Conservation (phyloP, 2,888 invertebrate genomes). For the Tryphoninae sp. region DNA sequence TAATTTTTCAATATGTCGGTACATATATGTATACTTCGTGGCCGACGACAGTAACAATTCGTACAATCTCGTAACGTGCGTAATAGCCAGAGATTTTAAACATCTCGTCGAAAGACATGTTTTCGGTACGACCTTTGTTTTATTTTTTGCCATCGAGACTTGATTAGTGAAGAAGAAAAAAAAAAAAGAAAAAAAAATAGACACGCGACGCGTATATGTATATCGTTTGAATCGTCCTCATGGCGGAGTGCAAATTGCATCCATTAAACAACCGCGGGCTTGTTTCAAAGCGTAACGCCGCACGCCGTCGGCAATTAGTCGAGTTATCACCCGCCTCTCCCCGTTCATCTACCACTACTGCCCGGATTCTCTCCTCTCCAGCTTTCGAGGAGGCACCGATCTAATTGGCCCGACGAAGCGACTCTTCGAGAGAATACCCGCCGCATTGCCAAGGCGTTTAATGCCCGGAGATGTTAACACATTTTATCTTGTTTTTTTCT, state of each 20-base stretch:
- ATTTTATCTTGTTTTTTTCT: not conserved
- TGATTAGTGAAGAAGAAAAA: too few relatives aligned
- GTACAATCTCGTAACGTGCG: not conserved
- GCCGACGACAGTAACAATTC: conserved; percentile 18
- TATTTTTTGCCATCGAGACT: too few relatives aligned
- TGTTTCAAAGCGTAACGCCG: conserved; percentile 7
- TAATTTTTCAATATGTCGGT: conserved; percentile 1
- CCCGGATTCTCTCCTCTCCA: not conserved
- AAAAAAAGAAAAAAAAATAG: too few relatives aligned
- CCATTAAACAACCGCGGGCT: conserved; percentile 7
- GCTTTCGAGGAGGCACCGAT: conserved; percentile 2
- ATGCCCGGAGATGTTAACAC: not conserved
- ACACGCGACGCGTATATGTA: not conserved
- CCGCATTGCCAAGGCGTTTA: not conserved
- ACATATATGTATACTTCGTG: conserved; percentile 8
- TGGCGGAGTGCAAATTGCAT: conserved; percentile 24
- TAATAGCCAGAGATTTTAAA: not conserved
- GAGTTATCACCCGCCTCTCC: not conserved
- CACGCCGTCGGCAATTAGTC: conserved; percentile 22
- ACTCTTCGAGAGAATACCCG: conserved; percentile 11
- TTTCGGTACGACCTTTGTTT: too few relatives aligned
- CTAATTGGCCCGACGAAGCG: conserved; percentile 42
- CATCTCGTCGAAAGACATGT: too few relatives aligned
- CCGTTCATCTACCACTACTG: not conserved
- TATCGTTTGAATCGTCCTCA: not conserved